phyloP scores from a whole-genome alignment of 92 coral and sea anemone species.

The Phymanthus crucifer region DNA sequence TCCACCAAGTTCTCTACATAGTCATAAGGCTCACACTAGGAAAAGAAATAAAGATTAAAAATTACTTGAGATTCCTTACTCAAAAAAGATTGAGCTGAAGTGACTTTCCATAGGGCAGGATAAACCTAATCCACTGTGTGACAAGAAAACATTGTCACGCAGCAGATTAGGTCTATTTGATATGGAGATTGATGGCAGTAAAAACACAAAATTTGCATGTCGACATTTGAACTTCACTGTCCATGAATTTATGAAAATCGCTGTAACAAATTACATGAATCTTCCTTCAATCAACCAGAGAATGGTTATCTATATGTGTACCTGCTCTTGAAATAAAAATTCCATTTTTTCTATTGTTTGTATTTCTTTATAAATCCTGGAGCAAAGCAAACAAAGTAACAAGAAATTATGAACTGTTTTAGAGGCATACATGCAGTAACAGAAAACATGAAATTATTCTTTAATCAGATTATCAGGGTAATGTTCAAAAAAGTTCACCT shows the following conservation, averaged over 20 bases:
- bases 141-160: too few relatives aligned
- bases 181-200: too few relatives aligned
- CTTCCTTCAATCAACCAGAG: not conserved
- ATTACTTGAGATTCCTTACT: not conserved
- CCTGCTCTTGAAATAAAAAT: constrained; percentile 91
- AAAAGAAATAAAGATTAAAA: not conserved
- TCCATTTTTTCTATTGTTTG: constrained; percentile 78
- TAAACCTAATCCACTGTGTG: too few relatives aligned
- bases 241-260: too few relatives aligned
- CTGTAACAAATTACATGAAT: too few relatives aligned
- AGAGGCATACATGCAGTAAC: not conserved
- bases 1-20: constrained; percentile 87
- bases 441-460: too few relatives aligned
- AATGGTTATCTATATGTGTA: constrained; percentile 14
- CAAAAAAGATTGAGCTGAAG: not conserved
- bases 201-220: too few relatives aligned
- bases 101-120: too few relatives aligned
- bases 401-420: not conserved
- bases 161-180: too few relatives aligned
- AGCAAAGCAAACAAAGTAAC: not conserved
- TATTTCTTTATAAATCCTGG: constrained; percentile 78
- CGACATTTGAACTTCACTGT: too few relatives aligned
- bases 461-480: not conserved
- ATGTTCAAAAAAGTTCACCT: constrained; percentile 43
- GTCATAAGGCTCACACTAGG: constrained; percentile 80